Evolutionary conservation across 1,140 invertebrate genomes (phyloP), one percentile per base, ranked within the genome.

Genomic region (Neuroterus valhalla): DNA sequence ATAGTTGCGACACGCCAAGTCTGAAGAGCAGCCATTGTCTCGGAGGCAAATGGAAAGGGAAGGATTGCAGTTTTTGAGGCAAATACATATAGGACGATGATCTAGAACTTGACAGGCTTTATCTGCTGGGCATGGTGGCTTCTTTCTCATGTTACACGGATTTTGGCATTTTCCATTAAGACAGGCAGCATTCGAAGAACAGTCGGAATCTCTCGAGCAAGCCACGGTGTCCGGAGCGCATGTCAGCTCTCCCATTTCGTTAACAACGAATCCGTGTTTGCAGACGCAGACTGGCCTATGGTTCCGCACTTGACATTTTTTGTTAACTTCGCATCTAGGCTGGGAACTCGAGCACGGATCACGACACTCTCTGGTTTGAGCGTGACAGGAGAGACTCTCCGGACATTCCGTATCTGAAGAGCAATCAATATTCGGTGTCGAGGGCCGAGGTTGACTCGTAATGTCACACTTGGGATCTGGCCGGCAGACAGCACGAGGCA

Each of bases 271-370:
- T 23, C 96, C 96, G 82, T 94, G 93, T 83, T 96, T 96, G 90
- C 97, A 98, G 19, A 97, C 95, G 89, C 97, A 98, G 72, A 95
- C 93, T 0, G 96, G 94, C 80, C 92, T 91, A 85, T 98, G 96
- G 82, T 94, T 93, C 77, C 95, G 93, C 45, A 97, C 96, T 91
- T 96, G 94, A 89, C 96, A 98, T 86, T 94, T 94, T 86, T 97
- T 96, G 86, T 96, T 96, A 77, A 92, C 91, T 69, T 93, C 92
- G 86, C 96, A 97, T 73, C 91, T 92, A 78, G 93, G 91, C 17
- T 91, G 88, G 38, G 76, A 78, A 79, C 87, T 90, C 55, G 90
- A 86, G 84, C 96, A 97, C 12, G 96, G 96, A 88, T 96, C 94
- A 73, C 93, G 92, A 85, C 96, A 97, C 82, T 94, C 91, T 72